Evolutionary conservation across 2,797 vertebrate genomes (phyloP).

Genomic region (Hoplostethus mediterraneus): DNA sequence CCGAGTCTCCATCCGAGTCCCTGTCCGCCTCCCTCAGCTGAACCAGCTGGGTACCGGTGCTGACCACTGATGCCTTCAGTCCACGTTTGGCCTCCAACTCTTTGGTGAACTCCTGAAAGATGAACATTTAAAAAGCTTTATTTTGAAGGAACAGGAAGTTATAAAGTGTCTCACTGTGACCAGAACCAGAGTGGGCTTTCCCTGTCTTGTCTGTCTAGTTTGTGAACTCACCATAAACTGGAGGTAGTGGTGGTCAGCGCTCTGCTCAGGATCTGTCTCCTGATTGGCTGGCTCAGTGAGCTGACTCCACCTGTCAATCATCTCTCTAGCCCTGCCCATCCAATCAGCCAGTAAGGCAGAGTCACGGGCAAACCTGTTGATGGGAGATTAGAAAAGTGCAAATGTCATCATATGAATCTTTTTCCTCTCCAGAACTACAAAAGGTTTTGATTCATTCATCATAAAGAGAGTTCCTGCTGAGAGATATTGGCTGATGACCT

Average conservation of each 20-base stretch:
- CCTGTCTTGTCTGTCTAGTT: not conserved
- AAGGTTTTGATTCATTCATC: too few relatives aligned
- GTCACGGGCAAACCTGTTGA: constrained; percentile 85
- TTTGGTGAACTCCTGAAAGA: constrained; percentile 86
- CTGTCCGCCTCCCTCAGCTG: constrained; percentile 78
- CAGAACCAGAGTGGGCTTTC: too few relatives aligned
- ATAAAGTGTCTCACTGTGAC: too few relatives aligned
- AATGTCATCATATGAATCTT: too few relatives aligned
- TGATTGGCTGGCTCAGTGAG: constrained; percentile 79
- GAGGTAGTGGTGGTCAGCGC: constrained; percentile 73
- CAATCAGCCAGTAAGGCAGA: constrained; percentile 83
- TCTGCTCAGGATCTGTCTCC: constrained; percentile 75
- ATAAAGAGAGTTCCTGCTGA: too few relatives aligned
- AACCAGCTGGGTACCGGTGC: constrained; percentile 85
- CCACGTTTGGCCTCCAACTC: constrained; percentile 85
- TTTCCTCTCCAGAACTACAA: too few relatives aligned
- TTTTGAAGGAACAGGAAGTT: too few relatives aligned
- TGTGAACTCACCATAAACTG: constrained; percentile 87
- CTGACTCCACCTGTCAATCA: constrained; percentile 83
- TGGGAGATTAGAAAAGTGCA: too few relatives aligned
- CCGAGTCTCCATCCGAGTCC: not conserved
- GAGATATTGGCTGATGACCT: too few relatives aligned
- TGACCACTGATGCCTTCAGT: constrained; percentile 85
- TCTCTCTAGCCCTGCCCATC: constrained; percentile 85
- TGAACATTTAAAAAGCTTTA: not conserved